Evolutionary conservation across 2,888 invertebrate genomes (phyloP), one percentile per base, ranked within the genome.

Genomic region (Octonoba sinensis): DNA sequence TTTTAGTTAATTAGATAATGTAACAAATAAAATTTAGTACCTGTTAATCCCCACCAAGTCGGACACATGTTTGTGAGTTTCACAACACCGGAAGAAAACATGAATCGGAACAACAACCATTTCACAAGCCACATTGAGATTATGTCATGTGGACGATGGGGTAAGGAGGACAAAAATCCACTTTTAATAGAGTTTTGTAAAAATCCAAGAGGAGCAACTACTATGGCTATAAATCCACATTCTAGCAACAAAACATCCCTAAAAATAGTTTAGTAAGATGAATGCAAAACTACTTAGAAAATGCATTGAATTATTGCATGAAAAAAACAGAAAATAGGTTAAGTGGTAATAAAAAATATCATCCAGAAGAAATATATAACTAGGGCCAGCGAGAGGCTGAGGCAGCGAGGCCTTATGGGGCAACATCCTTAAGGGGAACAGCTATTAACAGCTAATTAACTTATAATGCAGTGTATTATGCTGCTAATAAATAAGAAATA

Each of bases 191-290:
- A 62, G 49, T 62, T 71, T 47, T 82, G 81, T 15, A 84, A 47
- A 27, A 84, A 67, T 70, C 84, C 84, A 47, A 92, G 87, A 3
- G 93, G 93, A 20, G 94, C 93, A n/a, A 93, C 90, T 16, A 94
- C 87, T 62, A 93, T 90, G 36, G 92, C 91, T 44, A 94, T 87
- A 86, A 93, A 92, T 47, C 94, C 94, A 69, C 92, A 91, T 89
- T 95, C 95, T 82, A 94, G 87, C 46, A 95, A 89, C 49, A 95
- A 89, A 82, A 91, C 91, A 88, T 95, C 95, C 92, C 93, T 93
- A 86, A 49, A 85, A 85, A 85, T 13, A 15, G 1, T 3, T 6
- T 54, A 11, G 36, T 36, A 36, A 4, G 1, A 36, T 36, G 8
- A 36, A 8, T 36, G 36, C 36, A 6, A 36, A 36, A 36, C 11